These are phyloP conservation scores for Nyctalus aviator DNA, from an alignment of 2,797 vertebrate species.

Conservation along the genomic window DNA sequence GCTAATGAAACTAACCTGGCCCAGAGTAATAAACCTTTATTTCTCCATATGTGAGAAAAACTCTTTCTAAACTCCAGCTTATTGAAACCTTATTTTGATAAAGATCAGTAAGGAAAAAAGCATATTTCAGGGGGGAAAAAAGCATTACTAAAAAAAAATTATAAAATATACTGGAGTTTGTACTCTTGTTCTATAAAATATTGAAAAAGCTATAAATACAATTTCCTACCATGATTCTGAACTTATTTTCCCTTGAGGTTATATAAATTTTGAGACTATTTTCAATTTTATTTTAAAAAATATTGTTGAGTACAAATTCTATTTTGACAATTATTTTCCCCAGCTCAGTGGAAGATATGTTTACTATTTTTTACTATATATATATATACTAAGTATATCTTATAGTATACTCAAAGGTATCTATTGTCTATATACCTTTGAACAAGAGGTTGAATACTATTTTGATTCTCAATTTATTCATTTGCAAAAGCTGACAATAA, in stretches of 20 bases:
- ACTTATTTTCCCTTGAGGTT: not conserved
- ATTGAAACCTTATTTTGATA: not conserved
- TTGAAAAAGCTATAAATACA: not conserved
- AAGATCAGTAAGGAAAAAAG: not conserved
- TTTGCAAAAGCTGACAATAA: not conserved
- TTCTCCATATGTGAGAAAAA: not conserved
- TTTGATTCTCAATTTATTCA: slow-evolving; percentile 1
- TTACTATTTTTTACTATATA: not conserved
- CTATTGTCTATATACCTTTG: not conserved
- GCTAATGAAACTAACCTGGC: not conserved
- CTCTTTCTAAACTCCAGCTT: not conserved
- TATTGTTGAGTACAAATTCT: not conserved
- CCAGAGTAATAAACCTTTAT: not conserved
- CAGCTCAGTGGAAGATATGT: not conserved
- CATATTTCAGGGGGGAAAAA: not conserved
- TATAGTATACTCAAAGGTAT: too few relatives aligned
- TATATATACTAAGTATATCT: too few relatives aligned
- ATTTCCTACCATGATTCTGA: not conserved
- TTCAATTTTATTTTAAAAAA: slow-evolving; percentile 39
- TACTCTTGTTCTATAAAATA: not conserved
- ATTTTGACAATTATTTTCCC: not conserved
- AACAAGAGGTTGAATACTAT: not conserved
- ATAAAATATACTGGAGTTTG: not conserved
- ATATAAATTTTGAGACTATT: not conserved
- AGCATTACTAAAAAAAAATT: not conserved